A percentile compares a stretch with the other conserved stretches of the same genome.
These are phyloP conservation scores for Oscheius sp. DNA, from an alignment of 2,888 invertebrate species.

Conservation along the genomic window DNA sequence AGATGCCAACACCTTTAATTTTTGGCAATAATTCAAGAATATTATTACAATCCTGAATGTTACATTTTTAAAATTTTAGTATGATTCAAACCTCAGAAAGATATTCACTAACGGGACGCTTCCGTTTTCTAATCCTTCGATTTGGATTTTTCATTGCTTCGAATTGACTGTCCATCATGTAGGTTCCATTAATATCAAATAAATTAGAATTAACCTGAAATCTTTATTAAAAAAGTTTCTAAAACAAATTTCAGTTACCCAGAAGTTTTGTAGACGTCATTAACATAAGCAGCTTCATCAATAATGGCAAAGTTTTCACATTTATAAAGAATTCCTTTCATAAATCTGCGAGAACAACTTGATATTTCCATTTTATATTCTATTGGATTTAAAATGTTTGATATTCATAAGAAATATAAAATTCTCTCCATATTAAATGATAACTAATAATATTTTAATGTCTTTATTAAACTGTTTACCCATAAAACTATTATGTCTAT, in stretches of 20 bases:
- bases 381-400: too few relatives aligned
- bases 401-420: too few relatives aligned
- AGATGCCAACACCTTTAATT: slow-evolving; percentile 8
- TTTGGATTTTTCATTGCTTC: slow-evolving; percentile 42
- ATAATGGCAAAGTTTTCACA: slow-evolving; percentile 44
- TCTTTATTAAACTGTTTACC: too few relatives aligned
- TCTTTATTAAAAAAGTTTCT: slow-evolving; percentile 17
- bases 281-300: slow-evolving; percentile 45
- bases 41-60: slow-evolving; percentile 19
- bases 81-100: background rate
- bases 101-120: slow-evolving; percentile 25
- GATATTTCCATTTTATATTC: too few relatives aligned
- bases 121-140: slow-evolving; percentile 39
- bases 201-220: slow-evolving; percentile 42
- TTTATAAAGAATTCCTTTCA: slow-evolving; percentile 1
- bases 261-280: slow-evolving; percentile 11
- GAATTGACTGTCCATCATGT: slow-evolving; percentile 57
- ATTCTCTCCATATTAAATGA: too few relatives aligned
- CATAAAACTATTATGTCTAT: too few relatives aligned
- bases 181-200: slow-evolving; percentile 54
- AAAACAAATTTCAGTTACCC: background rate
- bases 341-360: background rate
- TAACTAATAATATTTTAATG: too few relatives aligned
- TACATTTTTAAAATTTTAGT: background rate
- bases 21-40: background rate